These are phyloP conservation scores for Falco punctatus DNA, from an alignment of 2,113 vertebrate species.

Conservation along the genomic window DNA sequence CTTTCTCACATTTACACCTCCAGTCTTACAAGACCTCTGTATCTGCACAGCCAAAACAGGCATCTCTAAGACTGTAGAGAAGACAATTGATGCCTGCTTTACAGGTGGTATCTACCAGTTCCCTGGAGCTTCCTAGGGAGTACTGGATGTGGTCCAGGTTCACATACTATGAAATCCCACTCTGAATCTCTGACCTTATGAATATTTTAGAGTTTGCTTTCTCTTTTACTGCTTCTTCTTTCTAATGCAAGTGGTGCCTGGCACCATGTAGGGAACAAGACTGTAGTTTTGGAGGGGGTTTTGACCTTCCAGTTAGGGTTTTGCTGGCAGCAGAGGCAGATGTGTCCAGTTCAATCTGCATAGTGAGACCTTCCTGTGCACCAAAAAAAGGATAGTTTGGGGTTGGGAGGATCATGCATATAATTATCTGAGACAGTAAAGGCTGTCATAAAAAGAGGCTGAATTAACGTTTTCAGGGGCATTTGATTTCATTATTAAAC, in stretches of 20 bases:
- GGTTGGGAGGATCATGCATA: neutral
- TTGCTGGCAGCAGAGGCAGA: neutral
- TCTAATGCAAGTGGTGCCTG: neutral
- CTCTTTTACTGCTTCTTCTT: neutral
- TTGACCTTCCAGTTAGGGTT: neutral
- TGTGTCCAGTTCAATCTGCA: neutral
- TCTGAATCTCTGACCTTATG: neutral
- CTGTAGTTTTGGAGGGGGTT: neutral
- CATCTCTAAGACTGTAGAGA: neutral
- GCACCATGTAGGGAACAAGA: neutral
- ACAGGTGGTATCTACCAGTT: neutral
- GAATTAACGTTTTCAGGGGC: neutral
- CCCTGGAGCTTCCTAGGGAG: neutral
- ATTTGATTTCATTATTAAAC: neutral
- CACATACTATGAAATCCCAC: neutral
- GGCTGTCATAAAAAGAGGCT: neutral
- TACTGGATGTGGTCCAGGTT: neutral
- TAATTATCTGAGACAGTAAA: neutral
- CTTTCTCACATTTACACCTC: neutral
- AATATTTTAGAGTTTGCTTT: neutral
- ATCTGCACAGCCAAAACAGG: neutral
- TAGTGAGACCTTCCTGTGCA: neutral
- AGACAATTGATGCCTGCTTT: neutral
- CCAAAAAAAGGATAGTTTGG: neutral
- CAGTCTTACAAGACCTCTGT: neutral